phyloP scores from a whole-genome alignment of 2,888 invertebrate genomes.

The Parthenolecanium corni region DNA sequence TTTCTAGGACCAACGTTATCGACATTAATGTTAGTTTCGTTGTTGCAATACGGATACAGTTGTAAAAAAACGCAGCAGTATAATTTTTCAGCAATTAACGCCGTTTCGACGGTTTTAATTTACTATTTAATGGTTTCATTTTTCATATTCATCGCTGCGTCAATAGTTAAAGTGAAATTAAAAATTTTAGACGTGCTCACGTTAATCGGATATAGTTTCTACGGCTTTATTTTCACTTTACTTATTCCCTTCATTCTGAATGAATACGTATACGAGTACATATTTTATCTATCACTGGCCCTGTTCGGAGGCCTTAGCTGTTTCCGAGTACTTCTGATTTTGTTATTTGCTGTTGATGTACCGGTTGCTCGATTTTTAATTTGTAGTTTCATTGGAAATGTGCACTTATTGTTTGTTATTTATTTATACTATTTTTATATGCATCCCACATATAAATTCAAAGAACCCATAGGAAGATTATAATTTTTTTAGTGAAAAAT shows the following conservation, averaged over 20 bases:
- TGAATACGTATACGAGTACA: constrained; percentile 39
- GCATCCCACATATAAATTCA: constrained; percentile 39
- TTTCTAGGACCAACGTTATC: constrained; percentile 41
- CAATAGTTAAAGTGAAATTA: constrained; percentile 8
- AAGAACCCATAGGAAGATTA: too few relatives aligned
- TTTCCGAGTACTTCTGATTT: constrained; percentile 41
- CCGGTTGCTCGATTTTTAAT: constrained; percentile 43
- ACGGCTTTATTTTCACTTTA: constrained; percentile 42
- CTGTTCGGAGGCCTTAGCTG: constrained; percentile 43
- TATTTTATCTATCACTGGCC: constrained; percentile 41
- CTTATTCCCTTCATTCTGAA: constrained; percentile 38
- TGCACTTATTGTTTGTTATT: constrained; percentile 43
- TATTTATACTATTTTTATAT: constrained; percentile 45
- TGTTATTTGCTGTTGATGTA: constrained; percentile 40
- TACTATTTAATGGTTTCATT: constrained; percentile 16
- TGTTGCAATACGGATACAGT: constrained; percentile 24
- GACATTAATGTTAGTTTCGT: constrained; percentile 38
- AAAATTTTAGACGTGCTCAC: constrained; percentile 32
- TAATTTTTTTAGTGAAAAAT: too few relatives aligned
- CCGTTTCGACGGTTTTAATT: constrained; percentile 4
- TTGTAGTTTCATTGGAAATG: constrained; percentile 40
- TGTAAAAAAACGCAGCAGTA: not conserved
- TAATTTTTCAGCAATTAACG: constrained; percentile 6
- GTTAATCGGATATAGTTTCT: constrained; percentile 42
- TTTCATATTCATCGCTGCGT: constrained; percentile 11